Evolutionary conservation across 2,797 vertebrate genomes (phyloP).

Genomic region (Rousettus madagascariensis): DNA sequence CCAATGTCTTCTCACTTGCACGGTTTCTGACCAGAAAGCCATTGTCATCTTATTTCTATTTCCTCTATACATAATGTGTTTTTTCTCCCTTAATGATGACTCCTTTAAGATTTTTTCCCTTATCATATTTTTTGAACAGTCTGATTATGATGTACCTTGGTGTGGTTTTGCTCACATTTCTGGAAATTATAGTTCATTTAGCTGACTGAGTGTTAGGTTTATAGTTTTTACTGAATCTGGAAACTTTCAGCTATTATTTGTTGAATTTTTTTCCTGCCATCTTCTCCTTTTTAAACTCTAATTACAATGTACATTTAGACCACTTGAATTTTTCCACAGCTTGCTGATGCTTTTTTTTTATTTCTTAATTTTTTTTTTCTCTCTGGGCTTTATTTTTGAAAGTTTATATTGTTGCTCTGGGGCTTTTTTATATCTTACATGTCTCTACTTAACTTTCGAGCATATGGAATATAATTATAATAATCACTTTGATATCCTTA

Average conservation of each 20-base stretch:
- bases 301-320: neutral
- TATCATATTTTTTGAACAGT: neutral
- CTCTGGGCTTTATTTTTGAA: neutral
- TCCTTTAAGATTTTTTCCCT: neutral
- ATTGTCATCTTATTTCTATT: neutral
- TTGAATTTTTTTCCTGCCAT: neutral
- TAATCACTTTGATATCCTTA: neutral
- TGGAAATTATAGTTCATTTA: neutral
- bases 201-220: neutral
- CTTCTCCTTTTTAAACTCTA: neutral
- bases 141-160: neutral
- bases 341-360: neutral
- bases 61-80: neutral
- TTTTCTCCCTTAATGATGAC: accelerated
- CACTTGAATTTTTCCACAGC: neutral
- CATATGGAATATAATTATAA: neutral
- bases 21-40: neutral
- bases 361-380: neutral
- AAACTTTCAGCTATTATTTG: neutral
- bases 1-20: neutral
- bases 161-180: neutral
- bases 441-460: neutral
- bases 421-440: neutral
- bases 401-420: neutral
- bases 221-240: neutral